Evolutionary conservation across 2,888 invertebrate species (phyloP).

Genomic region (Trichogramma dendrolimi): DNA sequence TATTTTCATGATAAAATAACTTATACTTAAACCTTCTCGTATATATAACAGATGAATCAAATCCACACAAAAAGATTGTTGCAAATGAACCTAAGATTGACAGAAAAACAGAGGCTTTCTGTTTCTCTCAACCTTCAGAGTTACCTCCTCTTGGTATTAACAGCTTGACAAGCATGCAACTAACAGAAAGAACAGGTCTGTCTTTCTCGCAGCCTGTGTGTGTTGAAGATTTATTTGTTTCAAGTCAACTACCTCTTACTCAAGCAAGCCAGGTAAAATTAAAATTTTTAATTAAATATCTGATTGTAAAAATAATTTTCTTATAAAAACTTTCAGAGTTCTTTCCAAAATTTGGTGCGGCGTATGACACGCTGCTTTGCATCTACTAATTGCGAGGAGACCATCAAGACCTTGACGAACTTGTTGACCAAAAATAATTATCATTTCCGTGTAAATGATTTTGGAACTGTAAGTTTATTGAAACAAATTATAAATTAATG

Average conservation of each 20-base stretch:
- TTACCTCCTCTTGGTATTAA: conserved; percentile 39
- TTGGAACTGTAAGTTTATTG: conserved; percentile 57
- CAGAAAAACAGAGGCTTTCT: conserved; percentile 36
- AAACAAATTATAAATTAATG: no score
- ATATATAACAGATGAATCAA: neutral
- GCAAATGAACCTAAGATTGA: conserved; percentile 30
- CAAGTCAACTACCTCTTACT: conserved; percentile 62
- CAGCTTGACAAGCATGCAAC: conserved; percentile 25
- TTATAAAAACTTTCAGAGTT: conserved; percentile 55
- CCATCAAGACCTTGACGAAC: conserved; percentile 62
- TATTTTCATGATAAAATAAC: neutral
- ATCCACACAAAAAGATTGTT: conserved; percentile 15
- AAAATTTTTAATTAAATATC: neutral
- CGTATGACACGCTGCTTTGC: conserved; percentile 94
- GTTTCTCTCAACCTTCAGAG: conserved; percentile 51
- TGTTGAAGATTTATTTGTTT: conserved; percentile 75
- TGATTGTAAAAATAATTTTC: conserved; percentile 25
- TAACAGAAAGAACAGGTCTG: conserved; percentile 52
- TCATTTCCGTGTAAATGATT: conserved; percentile 60
- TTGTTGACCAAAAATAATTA: conserved; percentile 66
- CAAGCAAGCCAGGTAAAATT: conserved; percentile 44
- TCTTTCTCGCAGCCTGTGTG: conserved; percentile 86
- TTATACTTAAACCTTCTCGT: neutral
- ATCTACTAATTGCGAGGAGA: conserved; percentile 63
- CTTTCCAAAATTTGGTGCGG: conserved; percentile 75